Conservation (phyloP, 2,113 vertebrate species). For the Acinonyx jubatus region DNA sequence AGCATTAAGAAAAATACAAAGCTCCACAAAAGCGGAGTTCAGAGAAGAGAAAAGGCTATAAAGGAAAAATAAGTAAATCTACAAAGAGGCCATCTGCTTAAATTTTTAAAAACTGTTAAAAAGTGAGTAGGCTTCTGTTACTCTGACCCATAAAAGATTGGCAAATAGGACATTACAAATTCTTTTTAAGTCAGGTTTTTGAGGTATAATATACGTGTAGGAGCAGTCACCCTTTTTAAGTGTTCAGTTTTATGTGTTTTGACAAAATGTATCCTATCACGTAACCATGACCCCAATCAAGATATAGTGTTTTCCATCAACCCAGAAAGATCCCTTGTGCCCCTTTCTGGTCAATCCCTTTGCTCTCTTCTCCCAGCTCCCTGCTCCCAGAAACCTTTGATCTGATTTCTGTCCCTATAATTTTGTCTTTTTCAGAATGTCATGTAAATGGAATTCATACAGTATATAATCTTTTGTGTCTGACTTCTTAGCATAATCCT, state of each 20-base stretch:
- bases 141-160: not conserved
- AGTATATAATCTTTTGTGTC: not conserved
- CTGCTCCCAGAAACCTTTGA: not conserved
- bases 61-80: not conserved
- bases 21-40: not conserved
- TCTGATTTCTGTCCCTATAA: not conserved
- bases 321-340: not conserved
- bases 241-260: conserved; percentile 29
- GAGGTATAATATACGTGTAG: not conserved
- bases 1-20: not conserved
- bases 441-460: not conserved
- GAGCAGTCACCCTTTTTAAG: not conserved
- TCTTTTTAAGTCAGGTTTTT: not conserved
- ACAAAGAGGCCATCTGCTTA: not conserved
- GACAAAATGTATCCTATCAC: not conserved
- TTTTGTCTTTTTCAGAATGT: conserved; percentile 8
- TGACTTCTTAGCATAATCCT: not conserved
- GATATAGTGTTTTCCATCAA: not conserved
- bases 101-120: not conserved
- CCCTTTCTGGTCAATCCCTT: not conserved
- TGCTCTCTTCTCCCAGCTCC: not conserved
- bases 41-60: not conserved
- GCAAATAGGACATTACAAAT: not conserved
- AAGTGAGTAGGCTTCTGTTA: not conserved
- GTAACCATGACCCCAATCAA: not conserved